Evolutionary conservation across 1,140 invertebrate species (phyloP).

Genomic region (Drosophila nigromelanica): DNA sequence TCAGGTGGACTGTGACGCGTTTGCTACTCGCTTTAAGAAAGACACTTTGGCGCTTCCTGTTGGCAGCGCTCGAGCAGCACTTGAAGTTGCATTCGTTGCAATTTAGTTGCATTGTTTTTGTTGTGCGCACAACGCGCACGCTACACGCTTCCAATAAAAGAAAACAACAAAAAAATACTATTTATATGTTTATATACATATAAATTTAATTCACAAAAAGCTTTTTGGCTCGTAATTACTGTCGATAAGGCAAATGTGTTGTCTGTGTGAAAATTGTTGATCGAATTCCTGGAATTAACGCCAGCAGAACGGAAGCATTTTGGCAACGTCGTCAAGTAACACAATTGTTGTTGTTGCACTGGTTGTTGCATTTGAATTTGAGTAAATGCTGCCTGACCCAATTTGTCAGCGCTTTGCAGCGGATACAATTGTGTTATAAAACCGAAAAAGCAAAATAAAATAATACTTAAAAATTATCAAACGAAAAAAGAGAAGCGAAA

Average conservation of each 20-base stretch:
- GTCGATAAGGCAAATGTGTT: conserved; percentile 53
- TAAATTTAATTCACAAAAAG: conserved; percentile 59
- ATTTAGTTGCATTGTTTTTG: conserved; percentile 63
- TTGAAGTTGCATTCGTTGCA: conserved; percentile 68
- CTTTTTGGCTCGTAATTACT: conserved; percentile 33
- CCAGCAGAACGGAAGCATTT: conserved; percentile 70
- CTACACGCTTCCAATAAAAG: conserved; percentile 57
- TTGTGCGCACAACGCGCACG: conserved; percentile 48
- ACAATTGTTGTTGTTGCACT: conserved; percentile 25
- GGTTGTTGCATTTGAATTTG: conserved; percentile 42
- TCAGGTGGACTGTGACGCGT: neutral
- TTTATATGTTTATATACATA: neutral
- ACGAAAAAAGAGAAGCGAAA: neutral
- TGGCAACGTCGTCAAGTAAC: conserved; percentile 48
- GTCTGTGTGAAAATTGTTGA: conserved; percentile 70
- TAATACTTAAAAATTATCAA: neutral
- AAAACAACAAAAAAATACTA: conserved; percentile 1
- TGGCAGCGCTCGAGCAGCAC: conserved; percentile 30
- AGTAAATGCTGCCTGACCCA: conserved; percentile 34
- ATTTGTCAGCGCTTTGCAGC: conserved; percentile 37
- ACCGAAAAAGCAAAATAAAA: conserved; percentile 3
- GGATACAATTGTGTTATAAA: conserved; percentile 38
- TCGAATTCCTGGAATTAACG: conserved; percentile 70
- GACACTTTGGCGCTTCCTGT: conserved; percentile 51
- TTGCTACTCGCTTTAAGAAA: conserved; percentile 36